Base-by-base conservation (phyloP, 2,888 invertebrate genomes). In the Lacanobia wlatinum region DNA sequence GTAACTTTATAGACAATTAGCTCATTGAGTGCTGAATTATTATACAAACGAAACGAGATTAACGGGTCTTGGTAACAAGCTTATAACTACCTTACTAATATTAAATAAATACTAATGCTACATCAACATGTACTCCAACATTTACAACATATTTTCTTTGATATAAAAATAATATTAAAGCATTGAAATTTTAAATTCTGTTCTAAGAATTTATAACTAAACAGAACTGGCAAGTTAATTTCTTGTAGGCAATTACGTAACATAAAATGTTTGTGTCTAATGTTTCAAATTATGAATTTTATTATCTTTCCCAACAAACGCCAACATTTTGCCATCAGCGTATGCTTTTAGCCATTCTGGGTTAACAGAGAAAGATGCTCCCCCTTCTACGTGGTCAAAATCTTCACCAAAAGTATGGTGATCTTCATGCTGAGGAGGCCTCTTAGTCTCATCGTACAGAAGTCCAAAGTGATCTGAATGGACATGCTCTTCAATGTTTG, bases 371-470 rank as follows among this genome's bases (percentile, higher is more conserved):
- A 70, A 60, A 4, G 76, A 56, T 55, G 90, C 87, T 38, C 82
- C 6, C 21, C 90, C 89, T 76, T 89, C 89, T 38, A 85, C 68
- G 18, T 86, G 70, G 18, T 87, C 83, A 55, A 84, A 86, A 63
- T 84, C 83, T 21, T 88, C 87, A 12, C 71, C 84, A n/a, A 73
- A 76, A 21, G 52, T 59, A 16, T 81, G 78, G 28, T 81, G 79
- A n/a, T 76, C 82, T 48, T 59, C 63, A 52, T 67, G 62, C 34
- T 69, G 70, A 8, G 14, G 61, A 48, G 66, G 50, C 70, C 63
- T 75, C 53, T 85, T 80, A 5, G 75, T 61, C 2, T 84, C 85
- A 38, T 88, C 76, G 43, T 83, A 77, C 1, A 81, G 61, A 10
- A 70, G 63, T 61, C 82, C 80, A 23, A 76, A 62, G 48, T 86